Base-by-base conservation (phyloP, 2,113 vertebrate genomes). In the Plectropomus leopardus region DNA sequence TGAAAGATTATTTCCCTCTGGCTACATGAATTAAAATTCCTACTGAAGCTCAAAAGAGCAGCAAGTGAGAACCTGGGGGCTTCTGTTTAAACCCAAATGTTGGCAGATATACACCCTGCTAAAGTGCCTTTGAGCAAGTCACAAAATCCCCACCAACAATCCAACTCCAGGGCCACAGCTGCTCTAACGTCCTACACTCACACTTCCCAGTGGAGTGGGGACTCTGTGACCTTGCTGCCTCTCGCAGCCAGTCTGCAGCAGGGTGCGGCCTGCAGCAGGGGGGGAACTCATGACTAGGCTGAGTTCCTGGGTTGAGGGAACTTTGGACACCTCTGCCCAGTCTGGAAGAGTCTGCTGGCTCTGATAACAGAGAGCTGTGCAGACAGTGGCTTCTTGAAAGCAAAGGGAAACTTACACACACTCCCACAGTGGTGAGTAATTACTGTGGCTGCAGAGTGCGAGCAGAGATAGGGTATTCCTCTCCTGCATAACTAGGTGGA, bases 381-480 rank as follows among this genome's bases (percentile, higher is more conserved):
- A 19, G 82, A 68, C 64, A 28, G 73, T 21, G 48, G 72, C 74
- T 79, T 79, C 63, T 50, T 54, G 40, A 72, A 80, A 67, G 47
- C 75, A 47, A 71, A 50, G 34, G 34, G 59, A 82, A 85, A 88
- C 58, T 61, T 76, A 32, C 47, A 57, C 72, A 10, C 66, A 59
- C 77, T 77, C 78, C 58, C 53, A 55, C 72, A 76, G 77, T 44
- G 75, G 60, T 83, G 84, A 89, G 81, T 88, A 88, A 92, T 92
- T 84, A 86, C 82, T 4, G 64, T 81, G 72, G 72, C 68, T 68
- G 85, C 78, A 3, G 75, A 88, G 63, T 71, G 86, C 30, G 66
- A 75, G 78, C 76, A 0, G 59, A 89, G 89, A 92, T 82, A 88
- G 78, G 73, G 82, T 76, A 92, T 89, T 83, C 89, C 83, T 81